phyloP scores from a whole-genome alignment of 92 coral and sea anemone species.

The Hydrozoanthus gracilis region DNA sequence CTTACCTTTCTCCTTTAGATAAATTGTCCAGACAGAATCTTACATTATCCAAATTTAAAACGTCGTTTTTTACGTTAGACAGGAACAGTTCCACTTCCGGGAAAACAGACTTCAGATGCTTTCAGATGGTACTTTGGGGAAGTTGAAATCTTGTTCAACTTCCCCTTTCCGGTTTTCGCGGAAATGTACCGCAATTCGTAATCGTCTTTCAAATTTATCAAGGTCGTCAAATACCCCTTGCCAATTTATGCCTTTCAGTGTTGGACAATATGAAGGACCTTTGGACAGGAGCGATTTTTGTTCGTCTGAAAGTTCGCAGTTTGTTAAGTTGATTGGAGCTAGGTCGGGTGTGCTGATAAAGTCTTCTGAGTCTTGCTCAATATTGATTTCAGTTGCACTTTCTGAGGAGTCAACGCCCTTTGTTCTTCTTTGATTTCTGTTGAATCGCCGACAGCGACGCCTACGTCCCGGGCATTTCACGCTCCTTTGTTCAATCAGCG shows the following conservation, averaged over 20 bases:
- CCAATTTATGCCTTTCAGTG: neutral
- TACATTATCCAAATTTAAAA: slow-evolving; percentile 37
- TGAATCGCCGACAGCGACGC: too few relatives aligned
- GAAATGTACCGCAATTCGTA: too few relatives aligned
- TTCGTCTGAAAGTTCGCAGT: neutral
- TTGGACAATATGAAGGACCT: neutral
- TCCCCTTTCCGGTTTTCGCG: too few relatives aligned
- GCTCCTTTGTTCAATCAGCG: too few relatives aligned
- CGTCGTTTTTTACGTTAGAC: slow-evolving; percentile 45
- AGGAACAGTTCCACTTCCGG: slow-evolving; percentile 62
- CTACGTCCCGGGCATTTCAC: too few relatives aligned
- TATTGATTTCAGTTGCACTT: too few relatives aligned
- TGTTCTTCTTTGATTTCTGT: too few relatives aligned
- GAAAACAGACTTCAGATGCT: slow-evolving; percentile 46
- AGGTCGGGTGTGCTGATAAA: too few relatives aligned
- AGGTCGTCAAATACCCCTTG: neutral
- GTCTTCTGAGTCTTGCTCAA: too few relatives aligned
- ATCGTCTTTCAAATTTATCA: neutral
- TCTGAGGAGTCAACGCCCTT: too few relatives aligned
- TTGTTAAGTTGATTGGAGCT: neutral
- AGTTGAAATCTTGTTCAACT: too few relatives aligned
- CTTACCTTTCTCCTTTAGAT: slow-evolving; percentile 38
- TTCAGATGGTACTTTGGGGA: slow-evolving; percentile 35
- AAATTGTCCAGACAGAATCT: slow-evolving; percentile 50
- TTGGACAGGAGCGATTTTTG: neutral